Percentiles rank a stretch among this genome's conserved stretches.
Conservation (phyloP, 2,888 invertebrate species). For the Megaustenia siamemsis region DNA sequence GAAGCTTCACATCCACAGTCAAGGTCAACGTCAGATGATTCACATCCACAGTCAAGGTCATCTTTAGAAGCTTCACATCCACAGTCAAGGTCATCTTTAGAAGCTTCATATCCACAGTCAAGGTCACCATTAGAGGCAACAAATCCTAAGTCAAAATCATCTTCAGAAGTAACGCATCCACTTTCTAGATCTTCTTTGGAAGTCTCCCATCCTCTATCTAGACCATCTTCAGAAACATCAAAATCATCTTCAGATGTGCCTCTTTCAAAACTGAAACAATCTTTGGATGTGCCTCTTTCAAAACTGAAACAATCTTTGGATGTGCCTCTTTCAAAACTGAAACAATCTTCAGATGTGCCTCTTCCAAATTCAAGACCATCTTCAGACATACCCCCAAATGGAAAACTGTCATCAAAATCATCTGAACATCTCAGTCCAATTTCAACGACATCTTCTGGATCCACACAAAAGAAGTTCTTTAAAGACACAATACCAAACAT, state of each 20-base stretch:
- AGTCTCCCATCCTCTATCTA: background rate
- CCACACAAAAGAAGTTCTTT: background rate
- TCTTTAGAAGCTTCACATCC: background rate
- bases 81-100: background rate
- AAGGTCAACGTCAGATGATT: background rate
- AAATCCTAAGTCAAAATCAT: background rate
- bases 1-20: background rate
- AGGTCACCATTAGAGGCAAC: background rate
- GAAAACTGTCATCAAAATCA: background rate
- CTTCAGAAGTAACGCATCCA: background rate
- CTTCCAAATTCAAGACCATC: background rate
- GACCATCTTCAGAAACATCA: too few relatives aligned
- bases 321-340: background rate
- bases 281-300: background rate
- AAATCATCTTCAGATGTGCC: too few relatives aligned
- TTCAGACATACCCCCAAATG: background rate
- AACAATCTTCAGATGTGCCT: background rate
- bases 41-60: background rate
- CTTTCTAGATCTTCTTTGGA: background rate
- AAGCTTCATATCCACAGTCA: background rate
- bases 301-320: background rate
- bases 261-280: too few relatives aligned
- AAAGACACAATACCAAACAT: constrained; percentile 37
- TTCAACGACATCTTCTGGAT: background rate
- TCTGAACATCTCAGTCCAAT: background rate